Evolutionary conservation across 2,113 vertebrate species (phyloP).

Genomic region (Asarcornis scutulata): DNA sequence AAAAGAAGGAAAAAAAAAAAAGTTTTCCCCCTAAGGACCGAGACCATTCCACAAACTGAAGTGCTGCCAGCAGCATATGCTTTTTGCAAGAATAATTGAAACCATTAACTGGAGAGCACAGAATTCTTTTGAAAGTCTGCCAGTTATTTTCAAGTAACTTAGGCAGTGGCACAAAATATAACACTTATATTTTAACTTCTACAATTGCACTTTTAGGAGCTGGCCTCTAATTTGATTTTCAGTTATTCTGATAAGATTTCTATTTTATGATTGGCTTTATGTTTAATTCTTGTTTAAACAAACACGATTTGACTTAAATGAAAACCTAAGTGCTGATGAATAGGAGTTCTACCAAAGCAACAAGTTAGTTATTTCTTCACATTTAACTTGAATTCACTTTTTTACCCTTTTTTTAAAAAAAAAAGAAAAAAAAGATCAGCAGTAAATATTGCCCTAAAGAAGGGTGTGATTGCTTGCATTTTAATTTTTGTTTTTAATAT

Average conservation of each 20-base stretch:
- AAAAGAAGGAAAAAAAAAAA: constrained; percentile 55
- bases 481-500: constrained; percentile 78
- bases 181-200: constrained; percentile 77
- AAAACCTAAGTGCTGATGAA: constrained; percentile 82
- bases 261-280: constrained; percentile 81
- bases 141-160: constrained; percentile 78
- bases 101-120: constrained; percentile 80
- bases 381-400: constrained; percentile 78
- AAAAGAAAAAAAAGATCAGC: constrained; percentile 19
- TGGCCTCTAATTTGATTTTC: constrained; percentile 82
- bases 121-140: constrained; percentile 79
- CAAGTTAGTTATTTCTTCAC: constrained; percentile 76
- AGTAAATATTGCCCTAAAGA: constrained; percentile 54
- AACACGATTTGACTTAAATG: constrained; percentile 75
- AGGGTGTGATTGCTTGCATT: constrained; percentile 59
- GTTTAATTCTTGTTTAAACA: constrained; percentile 77
- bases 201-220: constrained; percentile 81
- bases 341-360: constrained; percentile 81
- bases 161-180: constrained; percentile 78
- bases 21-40: constrained; percentile 62
- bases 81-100: constrained; percentile 80
- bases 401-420: constrained; percentile 70
- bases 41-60: constrained; percentile 74
- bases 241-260: constrained; percentile 79
- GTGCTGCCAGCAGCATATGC: constrained; percentile 73